A percentile compares a stretch with the other conserved stretches of the same genome.
Evolutionary conservation across 2,888 invertebrate species (phyloP).

Genomic region (Anthrax anthrax): DNA sequence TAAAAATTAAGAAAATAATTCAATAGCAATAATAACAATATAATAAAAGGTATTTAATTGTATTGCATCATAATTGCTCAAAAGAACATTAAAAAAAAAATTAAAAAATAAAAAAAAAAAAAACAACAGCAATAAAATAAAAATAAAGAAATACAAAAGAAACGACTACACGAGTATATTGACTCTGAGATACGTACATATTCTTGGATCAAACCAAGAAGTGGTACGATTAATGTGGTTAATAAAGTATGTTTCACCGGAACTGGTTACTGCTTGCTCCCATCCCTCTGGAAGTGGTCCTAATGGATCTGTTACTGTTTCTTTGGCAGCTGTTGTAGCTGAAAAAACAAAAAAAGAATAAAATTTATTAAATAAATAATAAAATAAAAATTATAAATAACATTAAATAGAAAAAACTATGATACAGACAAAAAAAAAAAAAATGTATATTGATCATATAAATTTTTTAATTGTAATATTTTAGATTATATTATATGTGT

Average conservation of each 20-base stretch:
- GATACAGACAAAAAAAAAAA: too few species aligned
- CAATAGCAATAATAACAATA: too few species aligned
- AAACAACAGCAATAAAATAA: constrained; percentile 19
- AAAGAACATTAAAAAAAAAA: not conserved
- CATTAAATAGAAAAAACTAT: too few species aligned
- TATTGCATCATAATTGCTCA: too few species aligned
- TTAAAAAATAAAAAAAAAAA: constrained; percentile 5
- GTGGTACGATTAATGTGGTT: constrained; percentile 89
- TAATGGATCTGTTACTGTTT: constrained; percentile 32
- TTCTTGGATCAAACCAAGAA: constrained; percentile 96
- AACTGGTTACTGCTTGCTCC: constrained; percentile 84
- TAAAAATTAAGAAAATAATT: too few species aligned
- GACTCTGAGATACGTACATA: constrained; percentile 58
- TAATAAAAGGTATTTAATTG: too few species aligned
- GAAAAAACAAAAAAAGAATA: not conserved
- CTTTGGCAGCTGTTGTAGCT: constrained; percentile 11
- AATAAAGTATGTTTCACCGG: constrained; percentile 68
- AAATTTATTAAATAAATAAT: too few species aligned
- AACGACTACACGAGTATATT: not conserved
- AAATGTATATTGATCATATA: too few species aligned
- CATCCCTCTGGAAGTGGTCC: constrained; percentile 81
- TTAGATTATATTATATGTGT: too few species aligned
- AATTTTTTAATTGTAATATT: too few species aligned
- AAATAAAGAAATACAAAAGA: constrained; percentile 10
- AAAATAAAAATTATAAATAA: too few species aligned